Percentiles rank a stretch among this genome's conserved stretches.
Evolutionary conservation across 2,888 invertebrate genomes (phyloP).

Genomic region (Dolichomitus sp.): DNA sequence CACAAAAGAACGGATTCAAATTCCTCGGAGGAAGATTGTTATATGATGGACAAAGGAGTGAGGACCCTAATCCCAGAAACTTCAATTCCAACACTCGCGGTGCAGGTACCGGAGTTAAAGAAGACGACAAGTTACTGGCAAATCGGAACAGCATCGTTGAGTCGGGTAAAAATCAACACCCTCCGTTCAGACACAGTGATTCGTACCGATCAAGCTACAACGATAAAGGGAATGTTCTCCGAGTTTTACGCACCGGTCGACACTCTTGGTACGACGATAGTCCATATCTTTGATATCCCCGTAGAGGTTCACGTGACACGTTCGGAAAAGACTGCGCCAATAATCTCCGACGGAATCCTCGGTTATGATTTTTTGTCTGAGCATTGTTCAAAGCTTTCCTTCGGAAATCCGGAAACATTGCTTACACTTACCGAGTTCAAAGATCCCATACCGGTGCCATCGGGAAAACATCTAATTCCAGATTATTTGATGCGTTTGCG

Average conservation of each 20-base stretch:
- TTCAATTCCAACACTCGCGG: conserved; percentile 24
- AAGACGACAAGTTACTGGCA: conserved; percentile 40
- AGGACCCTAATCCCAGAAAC: conserved; percentile 40
- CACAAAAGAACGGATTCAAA: neutral
- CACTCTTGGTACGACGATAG: neutral
- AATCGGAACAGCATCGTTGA: conserved; percentile 33
- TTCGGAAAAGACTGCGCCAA: conserved; percentile 34
- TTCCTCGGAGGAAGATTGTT: neutral
- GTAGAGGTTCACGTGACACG: conserved; percentile 47
- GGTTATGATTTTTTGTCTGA: conserved; percentile 13
- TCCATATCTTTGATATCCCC: conserved; percentile 4
- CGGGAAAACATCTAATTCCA: neutral
- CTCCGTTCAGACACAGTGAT: neutral
- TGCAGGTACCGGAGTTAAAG: conserved; percentile 35
- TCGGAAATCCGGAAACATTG: too few species aligned
- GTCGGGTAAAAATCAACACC: conserved; percentile 42
- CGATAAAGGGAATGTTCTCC: conserved; percentile 39
- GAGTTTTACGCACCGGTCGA: conserved; percentile 21
- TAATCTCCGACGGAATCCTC: conserved; percentile 47
- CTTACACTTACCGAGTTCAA: neutral
- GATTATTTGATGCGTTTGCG: conserved; percentile 15
- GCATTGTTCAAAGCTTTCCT: too few species aligned
- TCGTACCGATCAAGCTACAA: conserved; percentile 1
- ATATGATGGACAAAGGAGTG: neutral
- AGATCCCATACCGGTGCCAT: neutral